Evolutionary conservation across 2,797 vertebrate genomes (phyloP), one percentile per base, ranked within the genome.

Genomic region (Eutrigla gurnardus): DNA sequence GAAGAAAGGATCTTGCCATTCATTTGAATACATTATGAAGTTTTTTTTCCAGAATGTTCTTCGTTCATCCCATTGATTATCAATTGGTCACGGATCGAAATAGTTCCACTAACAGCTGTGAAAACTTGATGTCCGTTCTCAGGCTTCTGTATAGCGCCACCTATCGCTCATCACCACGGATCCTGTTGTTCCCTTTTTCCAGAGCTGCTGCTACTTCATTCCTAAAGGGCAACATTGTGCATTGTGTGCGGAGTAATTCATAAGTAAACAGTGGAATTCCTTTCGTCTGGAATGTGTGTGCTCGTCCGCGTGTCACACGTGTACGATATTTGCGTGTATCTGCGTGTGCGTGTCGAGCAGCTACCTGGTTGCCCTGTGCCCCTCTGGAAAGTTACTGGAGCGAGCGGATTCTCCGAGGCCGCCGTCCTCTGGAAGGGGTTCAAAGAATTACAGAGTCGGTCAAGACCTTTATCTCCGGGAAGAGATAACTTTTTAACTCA

Each of bases 191-290:
- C 47, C 9, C 35, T 43, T 33, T 81, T 82, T 78, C 15, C 42
- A 63, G 35, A 73, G 57, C 75, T 36, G 0, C 46, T n/a, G n/a
- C 39, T 45, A 15, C 67, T 73, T 80, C 6, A 25, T 83, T 59
- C 59, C 15, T 36, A 47, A 70, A 74, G 63, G 54, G 57, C 85
- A 87, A 87, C 81, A 81, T 6, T 86, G 73, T 45, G 43, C 60
- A 73, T 84, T 90, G 87, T 71, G 83, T 60, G 76, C 57, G 14
- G 58, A 67, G 55, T 80, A 73, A 86, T 80, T 80, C 82, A 65
- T 85, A 85, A 81, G 84, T 86, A 86, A 93, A 93, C 84, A 81
- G 37, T 83, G 66, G 71, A 73, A 92, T 91, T 90, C 83, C 72
- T 82, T 54, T 62, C 39, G 67, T 25, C 52, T 82, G 72, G 67